phyloP scores from a whole-genome alignment of 2,888 invertebrate species.

The Epinotia ramella region DNA sequence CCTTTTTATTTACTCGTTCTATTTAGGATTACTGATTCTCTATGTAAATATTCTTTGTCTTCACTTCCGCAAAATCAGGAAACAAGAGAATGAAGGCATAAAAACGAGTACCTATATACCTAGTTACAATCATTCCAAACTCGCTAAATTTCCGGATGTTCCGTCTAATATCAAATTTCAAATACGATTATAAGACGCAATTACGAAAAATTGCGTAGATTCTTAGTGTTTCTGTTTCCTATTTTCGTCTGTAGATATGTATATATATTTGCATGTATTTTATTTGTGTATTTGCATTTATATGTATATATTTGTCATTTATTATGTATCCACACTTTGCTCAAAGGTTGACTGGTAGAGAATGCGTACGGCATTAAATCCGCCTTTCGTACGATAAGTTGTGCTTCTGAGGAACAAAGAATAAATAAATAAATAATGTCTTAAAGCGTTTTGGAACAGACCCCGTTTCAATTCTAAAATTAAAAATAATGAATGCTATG shows the following conservation, averaged over 20 bases:
- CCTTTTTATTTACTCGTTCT: conserved; percentile 1
- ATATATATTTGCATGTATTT: too few relatives aligned
- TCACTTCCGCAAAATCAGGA: conserved; percentile 8
- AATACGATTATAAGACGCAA: neutral
- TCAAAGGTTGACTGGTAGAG: too few relatives aligned
- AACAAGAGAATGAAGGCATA: neutral
- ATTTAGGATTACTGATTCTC: conserved; percentile 20
- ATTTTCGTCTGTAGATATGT: too few relatives aligned
- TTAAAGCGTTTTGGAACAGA: neutral
- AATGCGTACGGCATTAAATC: too few relatives aligned
- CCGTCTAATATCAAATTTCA: neutral
- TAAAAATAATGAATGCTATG: neutral
- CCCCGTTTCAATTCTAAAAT: neutral
- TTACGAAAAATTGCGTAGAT: too few relatives aligned
- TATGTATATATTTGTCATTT: too few relatives aligned
- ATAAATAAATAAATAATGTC: too few relatives aligned
- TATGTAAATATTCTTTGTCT: conserved; percentile 23
- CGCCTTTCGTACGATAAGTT: too few relatives aligned
- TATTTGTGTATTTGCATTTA: too few relatives aligned
- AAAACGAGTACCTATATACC: neutral
- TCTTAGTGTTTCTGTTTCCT: too few relatives aligned
- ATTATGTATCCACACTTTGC: too few relatives aligned
- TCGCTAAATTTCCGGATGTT: neutral
- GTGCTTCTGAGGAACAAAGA: too few relatives aligned
- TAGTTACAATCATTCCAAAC: neutral